Evolutionary conservation across 2,888 invertebrate genomes (phyloP).

Genomic region (Euclidia mi): DNA sequence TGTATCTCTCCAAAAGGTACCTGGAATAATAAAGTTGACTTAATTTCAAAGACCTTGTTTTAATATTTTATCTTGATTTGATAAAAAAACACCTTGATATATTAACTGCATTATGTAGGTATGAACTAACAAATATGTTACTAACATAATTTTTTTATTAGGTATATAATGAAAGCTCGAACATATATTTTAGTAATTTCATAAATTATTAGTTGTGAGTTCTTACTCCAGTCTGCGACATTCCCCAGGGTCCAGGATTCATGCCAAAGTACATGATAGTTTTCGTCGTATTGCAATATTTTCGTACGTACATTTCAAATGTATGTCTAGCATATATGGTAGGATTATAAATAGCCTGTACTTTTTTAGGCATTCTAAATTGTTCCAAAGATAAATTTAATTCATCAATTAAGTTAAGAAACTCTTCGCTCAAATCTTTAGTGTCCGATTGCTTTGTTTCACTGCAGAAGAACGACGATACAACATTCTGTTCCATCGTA

Average conservation of each 20-base stretch:
- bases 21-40: constrained; percentile 76
- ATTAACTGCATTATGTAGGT: too few species aligned
- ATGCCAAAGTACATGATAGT: constrained; percentile 96
- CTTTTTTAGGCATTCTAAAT: constrained; percentile 86
- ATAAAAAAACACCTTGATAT: too few species aligned
- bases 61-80: too few species aligned
- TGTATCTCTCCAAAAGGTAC: constrained; percentile 97
- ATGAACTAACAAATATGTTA: too few species aligned
- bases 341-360: constrained; percentile 95
- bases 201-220: background rate
- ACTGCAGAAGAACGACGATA: constrained; percentile 74
- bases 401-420: constrained; percentile 74
- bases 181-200: too few species aligned
- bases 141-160: too few species aligned
- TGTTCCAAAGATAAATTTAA: constrained; percentile 82
- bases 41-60: too few species aligned
- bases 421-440: constrained; percentile 64
- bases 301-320: constrained; percentile 93
- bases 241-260: constrained; percentile 99
- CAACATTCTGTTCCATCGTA: constrained; percentile 66
- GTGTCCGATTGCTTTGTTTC: constrained; percentile 16
- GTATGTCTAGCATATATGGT: constrained; percentile 95
- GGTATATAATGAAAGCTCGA: too few species aligned
- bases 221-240: constrained; percentile 97
- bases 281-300: constrained; percentile 92